These are phyloP conservation scores for Poeciliopsis prolifica DNA, from an alignment of 2,113 vertebrate species.

Conservation along the genomic window DNA sequence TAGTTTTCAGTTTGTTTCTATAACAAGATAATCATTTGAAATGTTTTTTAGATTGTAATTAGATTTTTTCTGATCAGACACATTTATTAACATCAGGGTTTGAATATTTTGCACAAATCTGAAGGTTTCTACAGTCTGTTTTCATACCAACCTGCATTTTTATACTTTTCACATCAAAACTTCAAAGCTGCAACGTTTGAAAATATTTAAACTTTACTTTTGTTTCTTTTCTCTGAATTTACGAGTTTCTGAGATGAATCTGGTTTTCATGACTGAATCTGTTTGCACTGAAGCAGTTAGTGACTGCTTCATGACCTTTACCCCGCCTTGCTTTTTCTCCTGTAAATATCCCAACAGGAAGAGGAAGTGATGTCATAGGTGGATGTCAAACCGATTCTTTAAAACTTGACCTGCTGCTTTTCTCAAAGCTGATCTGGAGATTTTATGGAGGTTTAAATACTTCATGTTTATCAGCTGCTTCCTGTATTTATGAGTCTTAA, in stretches of 20 bases:
- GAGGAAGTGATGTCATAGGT: too few relatives aligned
- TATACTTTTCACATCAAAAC: background rate
- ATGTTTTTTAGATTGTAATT: too few relatives aligned
- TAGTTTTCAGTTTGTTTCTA: too few relatives aligned
- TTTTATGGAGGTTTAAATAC: background rate
- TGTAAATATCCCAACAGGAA: too few relatives aligned
- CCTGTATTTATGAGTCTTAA: constrained; percentile 75
- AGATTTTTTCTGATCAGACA: too few relatives aligned
- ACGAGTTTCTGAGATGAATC: background rate
- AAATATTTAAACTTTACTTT: background rate
- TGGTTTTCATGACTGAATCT: too few relatives aligned
- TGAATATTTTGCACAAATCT: background rate
- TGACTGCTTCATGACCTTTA: background rate
- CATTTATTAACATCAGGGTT: too few relatives aligned
- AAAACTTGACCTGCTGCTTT: background rate
- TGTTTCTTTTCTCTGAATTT: background rate
- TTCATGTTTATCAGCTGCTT: background rate
- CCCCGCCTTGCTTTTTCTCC: too few relatives aligned
- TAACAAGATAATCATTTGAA: too few relatives aligned
- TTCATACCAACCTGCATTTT: background rate
- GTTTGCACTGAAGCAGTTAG: background rate
- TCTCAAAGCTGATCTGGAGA: background rate
- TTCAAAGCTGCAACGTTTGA: background rate
- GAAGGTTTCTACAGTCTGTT: too few relatives aligned
- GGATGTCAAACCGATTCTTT: too few relatives aligned